Conservation (phyloP, 2,113 vertebrate genomes). For the Otis tarda region DNA sequence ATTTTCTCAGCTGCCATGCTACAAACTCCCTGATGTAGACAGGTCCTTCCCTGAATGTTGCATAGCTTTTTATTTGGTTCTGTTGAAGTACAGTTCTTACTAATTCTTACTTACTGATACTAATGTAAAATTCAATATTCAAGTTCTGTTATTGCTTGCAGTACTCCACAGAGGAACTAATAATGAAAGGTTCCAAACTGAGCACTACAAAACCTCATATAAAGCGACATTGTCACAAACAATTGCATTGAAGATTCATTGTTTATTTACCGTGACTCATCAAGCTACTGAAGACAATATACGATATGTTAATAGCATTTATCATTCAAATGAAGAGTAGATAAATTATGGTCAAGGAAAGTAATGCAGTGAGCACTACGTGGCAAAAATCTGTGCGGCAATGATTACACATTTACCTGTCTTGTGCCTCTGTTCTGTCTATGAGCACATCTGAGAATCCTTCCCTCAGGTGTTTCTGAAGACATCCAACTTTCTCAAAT, state of each 20-base stretch:
- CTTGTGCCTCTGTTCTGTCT: neutral
- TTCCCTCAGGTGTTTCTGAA: neutral
- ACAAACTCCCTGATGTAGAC: neutral
- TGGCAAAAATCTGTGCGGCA: neutral
- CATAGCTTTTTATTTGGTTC: neutral
- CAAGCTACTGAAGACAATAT: neutral
- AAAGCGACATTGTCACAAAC: neutral
- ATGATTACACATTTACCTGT: neutral
- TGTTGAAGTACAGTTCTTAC: neutral
- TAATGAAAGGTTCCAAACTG: neutral
- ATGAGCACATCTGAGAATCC: fast-evolving
- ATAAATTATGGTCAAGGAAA: neutral
- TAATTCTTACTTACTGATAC: neutral
- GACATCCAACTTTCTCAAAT: neutral
- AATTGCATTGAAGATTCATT: neutral
- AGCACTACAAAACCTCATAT: neutral
- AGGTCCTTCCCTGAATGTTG: neutral
- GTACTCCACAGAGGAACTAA: neutral
- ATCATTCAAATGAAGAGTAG: neutral
- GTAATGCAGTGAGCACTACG: fast-evolving
- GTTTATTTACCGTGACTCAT: neutral
- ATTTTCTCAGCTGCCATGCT: neutral
- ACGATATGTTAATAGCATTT: neutral
- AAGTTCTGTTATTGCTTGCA: neutral
- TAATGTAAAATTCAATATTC: neutral